Percentiles rank a stretch among this genome's conserved stretches.
Evolutionary conservation across 2,888 invertebrate genomes (phyloP).

Genomic region (Boloria selene): DNA sequence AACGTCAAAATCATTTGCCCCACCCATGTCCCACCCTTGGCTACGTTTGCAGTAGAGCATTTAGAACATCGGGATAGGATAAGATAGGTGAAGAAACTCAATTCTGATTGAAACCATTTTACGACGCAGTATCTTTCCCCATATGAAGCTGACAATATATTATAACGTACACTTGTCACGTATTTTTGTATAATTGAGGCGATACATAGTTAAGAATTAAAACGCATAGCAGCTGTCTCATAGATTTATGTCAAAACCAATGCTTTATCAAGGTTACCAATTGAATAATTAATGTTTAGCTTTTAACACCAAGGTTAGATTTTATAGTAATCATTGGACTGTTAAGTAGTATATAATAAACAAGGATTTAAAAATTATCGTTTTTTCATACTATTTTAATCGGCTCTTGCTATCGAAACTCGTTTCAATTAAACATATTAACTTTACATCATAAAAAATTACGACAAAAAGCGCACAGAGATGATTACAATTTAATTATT

Average conservation of each 20-base stretch:
- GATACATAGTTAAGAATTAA: conserved; percentile 50
- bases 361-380: too few relatives aligned
- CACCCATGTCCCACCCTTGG: too few relatives aligned
- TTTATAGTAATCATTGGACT: conserved; percentile 1
- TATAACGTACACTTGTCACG: conserved; percentile 59
- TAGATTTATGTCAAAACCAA: conserved; percentile 52
- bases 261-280: conserved; percentile 38
- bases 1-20: too few relatives aligned
- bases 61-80: too few relatives aligned
- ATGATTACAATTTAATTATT: not conserved
- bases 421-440: too few relatives aligned
- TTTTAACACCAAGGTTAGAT: conserved; percentile 17
- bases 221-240: conserved; percentile 44
- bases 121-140: conserved; percentile 19
- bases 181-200: conserved; percentile 65
- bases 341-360: too few relatives aligned
- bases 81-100: too few relatives aligned
- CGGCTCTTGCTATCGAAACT: too few relatives aligned
- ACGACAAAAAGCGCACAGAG: too few relatives aligned
- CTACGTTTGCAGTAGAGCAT: too few relatives aligned
- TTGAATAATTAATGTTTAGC: conserved; percentile 35
- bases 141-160: conserved; percentile 48
- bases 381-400: too few relatives aligned
- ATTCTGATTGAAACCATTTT: not conserved
- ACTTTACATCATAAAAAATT: too few relatives aligned